Evolutionary conservation across 2,113 vertebrate species (phyloP).

Genomic region (Origma solitaria): DNA sequence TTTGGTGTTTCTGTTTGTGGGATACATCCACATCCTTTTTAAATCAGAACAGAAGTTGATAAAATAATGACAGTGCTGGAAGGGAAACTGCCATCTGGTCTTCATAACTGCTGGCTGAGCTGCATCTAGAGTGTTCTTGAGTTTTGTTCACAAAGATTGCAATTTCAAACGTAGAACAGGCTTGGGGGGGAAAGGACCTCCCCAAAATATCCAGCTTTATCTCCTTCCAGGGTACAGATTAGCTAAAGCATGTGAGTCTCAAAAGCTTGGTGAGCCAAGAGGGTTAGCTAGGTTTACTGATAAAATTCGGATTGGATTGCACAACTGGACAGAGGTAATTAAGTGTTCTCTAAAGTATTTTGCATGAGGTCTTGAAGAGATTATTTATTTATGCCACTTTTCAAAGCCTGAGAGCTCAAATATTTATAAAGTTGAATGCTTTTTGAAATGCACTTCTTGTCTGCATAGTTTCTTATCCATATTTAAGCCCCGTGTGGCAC

Average conservation of each 20-base stretch:
- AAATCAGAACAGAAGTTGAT: constrained; percentile 31
- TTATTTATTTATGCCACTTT: constrained; percentile 39
- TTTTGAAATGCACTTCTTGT: constrained; percentile 30
- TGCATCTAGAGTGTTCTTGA: background rate
- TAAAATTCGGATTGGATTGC: background rate
- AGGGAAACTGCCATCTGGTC: constrained; percentile 25
- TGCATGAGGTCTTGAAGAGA: background rate
- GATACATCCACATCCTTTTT: background rate
- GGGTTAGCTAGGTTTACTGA: background rate
- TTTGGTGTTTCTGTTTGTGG: background rate
- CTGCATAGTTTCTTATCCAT: constrained; percentile 51
- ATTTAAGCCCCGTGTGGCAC: constrained; percentile 30
- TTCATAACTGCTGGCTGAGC: constrained; percentile 9
- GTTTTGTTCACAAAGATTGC: background rate
- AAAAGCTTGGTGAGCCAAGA: background rate
- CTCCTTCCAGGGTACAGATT: background rate
- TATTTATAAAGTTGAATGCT: constrained; percentile 48
- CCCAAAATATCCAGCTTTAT: background rate
- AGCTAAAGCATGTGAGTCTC: background rate
- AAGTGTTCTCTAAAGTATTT: constrained; percentile 34
- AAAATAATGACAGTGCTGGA: constrained; percentile 15
- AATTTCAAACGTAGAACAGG: background rate
- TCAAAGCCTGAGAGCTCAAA: constrained; percentile 8
- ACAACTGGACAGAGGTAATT: background rate
- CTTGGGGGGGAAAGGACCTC: background rate